Evolutionary conservation across 2,113 vertebrate species (phyloP).

Genomic region (Oncorhynchus clarkii): DNA sequence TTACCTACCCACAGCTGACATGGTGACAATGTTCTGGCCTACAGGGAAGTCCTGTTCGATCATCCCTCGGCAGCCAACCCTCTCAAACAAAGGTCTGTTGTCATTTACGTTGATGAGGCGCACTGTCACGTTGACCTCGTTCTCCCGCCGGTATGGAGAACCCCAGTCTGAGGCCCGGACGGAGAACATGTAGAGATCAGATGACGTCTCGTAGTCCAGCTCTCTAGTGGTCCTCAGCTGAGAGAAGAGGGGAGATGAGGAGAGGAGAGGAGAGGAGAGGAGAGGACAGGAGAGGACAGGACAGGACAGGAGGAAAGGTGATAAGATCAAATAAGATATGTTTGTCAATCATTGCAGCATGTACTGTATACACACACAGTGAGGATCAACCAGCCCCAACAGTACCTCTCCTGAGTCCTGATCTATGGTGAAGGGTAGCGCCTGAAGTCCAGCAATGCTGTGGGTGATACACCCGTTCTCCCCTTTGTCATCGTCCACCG

Average conservation of each 20-base stretch:
- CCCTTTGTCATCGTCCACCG: slow-evolving; percentile 85
- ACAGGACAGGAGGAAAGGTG: too few relatives aligned
- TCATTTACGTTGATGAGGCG: slow-evolving; percentile 90
- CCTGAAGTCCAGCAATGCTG: slow-evolving; percentile 81
- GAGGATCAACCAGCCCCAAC: too few relatives aligned
- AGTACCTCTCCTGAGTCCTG: slow-evolving; percentile 82
- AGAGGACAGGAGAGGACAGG: too few relatives aligned
- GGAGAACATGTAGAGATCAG: slow-evolving; percentile 84
- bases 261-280: too few relatives aligned
- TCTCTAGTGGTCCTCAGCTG: slow-evolving; percentile 80
- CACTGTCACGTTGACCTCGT: slow-evolving; percentile 90
- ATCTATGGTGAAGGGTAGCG: slow-evolving; percentile 87
- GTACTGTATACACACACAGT: too few relatives aligned
- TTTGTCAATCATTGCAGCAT: too few relatives aligned
- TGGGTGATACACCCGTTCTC: slow-evolving; percentile 93
- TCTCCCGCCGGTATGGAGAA: slow-evolving; percentile 91
- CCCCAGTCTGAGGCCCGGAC: slow-evolving; percentile 96
- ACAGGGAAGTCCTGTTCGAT: slow-evolving; percentile 88
- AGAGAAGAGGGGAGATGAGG: too few relatives aligned
- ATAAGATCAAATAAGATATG: too few relatives aligned
- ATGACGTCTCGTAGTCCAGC: slow-evolving; percentile 91
- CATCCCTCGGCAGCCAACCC: slow-evolving; percentile 87
- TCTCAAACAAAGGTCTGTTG: slow-evolving; percentile 93
- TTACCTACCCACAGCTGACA: slow-evolving; percentile 81
- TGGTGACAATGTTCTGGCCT: slow-evolving; percentile 84